phyloP scores from a whole-genome alignment of 2,888 invertebrate species.

The Drosophila basisetae region DNA sequence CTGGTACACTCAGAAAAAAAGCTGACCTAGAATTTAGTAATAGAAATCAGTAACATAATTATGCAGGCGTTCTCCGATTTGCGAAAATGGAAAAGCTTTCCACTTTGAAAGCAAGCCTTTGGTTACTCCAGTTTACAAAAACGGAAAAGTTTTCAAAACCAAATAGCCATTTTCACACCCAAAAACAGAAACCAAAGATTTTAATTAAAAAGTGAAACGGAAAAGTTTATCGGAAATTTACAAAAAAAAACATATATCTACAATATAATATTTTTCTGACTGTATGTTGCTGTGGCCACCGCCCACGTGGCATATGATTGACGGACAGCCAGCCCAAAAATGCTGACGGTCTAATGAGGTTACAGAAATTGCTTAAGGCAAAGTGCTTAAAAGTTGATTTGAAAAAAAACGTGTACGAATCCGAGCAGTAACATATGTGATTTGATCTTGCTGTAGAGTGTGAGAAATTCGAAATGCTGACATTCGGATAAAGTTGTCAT shows the following conservation, averaged over 20 bases:
- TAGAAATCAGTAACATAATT: background rate
- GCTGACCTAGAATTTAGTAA: background rate
- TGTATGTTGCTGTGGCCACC: constrained; percentile 28
- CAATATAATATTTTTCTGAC: background rate
- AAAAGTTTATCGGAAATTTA: background rate
- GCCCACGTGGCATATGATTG: constrained; percentile 73
- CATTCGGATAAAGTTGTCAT: constrained; percentile 50
- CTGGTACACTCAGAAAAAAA: background rate
- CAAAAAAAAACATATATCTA: background rate
- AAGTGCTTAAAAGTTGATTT: constrained; percentile 26
- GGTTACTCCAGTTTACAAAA: background rate
- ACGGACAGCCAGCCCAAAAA: constrained; percentile 41
- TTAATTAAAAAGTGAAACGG: background rate
- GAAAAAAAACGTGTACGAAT: background rate
- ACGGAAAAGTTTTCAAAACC: background rate
- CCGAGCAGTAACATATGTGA: constrained; percentile 9
- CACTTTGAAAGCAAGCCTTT: background rate
- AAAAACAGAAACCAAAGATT: background rate
- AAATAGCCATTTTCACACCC: background rate
- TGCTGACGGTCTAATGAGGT: constrained; percentile 46
- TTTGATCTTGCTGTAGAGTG: constrained; percentile 20
- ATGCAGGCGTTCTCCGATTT: background rate
- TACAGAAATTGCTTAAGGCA: constrained; percentile 52
- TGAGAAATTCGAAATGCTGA: constrained; percentile 31
- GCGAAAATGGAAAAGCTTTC: background rate